These are phyloP conservation scores for Scotopteryx bipunctaria DNA, from an alignment of 2,888 invertebrate genomes.

Conservation along the genomic window DNA sequence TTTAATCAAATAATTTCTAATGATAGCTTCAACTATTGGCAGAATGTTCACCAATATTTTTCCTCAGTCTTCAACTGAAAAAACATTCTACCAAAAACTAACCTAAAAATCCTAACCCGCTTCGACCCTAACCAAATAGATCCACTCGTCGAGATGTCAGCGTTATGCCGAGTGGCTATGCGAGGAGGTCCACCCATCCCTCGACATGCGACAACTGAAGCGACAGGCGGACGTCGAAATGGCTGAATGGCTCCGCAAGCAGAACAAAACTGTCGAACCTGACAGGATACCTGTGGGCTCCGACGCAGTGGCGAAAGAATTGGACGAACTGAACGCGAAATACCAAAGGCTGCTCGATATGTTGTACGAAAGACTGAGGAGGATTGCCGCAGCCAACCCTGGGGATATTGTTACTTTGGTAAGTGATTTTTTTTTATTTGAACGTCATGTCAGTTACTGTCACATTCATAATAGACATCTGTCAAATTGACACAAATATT, in stretches of 20 bases:
- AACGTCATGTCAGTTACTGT: conserved; percentile 15
- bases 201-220: conserved; percentile 83
- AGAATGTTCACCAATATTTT: conserved; percentile 37
- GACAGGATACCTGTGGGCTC: conserved; percentile 81
- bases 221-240: conserved; percentile 70
- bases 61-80: conserved; percentile 6
- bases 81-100: conserved; percentile 67
- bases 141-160: conserved; percentile 93
- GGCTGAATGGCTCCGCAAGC: conserved; percentile 64
- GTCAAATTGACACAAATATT: not conserved
- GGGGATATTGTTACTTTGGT: conserved; percentile 91
- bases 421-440: conserved; percentile 63
- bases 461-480: not conserved
- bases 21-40: conserved; percentile 34
- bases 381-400: conserved; percentile 87
- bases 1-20: conserved; percentile 31
- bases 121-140: conserved; percentile 85
- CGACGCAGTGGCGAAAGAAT: conserved; percentile 89
- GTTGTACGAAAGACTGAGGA: conserved; percentile 87
- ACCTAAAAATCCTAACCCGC: conserved; percentile 79
- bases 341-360: conserved; percentile 88
- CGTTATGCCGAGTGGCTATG: conserved; percentile 92
- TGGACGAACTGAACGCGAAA: conserved; percentile 91
- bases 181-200: conserved; percentile 91
- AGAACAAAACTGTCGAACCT: conserved; percentile 53